Evolutionary conservation across 2,797 vertebrate species (phyloP).

Genomic region (Cossypha dichroa): DNA sequence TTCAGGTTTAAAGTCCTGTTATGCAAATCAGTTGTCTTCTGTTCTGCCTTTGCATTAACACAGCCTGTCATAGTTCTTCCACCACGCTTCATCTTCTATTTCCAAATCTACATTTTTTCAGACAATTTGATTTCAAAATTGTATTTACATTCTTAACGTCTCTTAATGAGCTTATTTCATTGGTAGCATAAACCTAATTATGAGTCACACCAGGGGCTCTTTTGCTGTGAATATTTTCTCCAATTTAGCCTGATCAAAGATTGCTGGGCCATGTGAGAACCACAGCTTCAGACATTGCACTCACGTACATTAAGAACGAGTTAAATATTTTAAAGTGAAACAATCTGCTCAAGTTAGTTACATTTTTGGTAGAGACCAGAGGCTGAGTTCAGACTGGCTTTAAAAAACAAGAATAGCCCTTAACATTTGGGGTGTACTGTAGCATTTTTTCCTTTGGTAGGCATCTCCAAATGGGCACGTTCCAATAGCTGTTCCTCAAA

Average conservation of each 20-base stretch:
- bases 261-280: background rate
- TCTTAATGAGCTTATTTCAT: constrained; percentile 66
- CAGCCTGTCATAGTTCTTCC: background rate
- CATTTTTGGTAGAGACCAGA: background rate
- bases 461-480: background rate
- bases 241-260: constrained; percentile 39
- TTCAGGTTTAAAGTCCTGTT: constrained; percentile 57
- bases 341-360: background rate
- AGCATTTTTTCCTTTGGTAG: background rate
- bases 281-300: background rate
- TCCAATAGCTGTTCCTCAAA: background rate
- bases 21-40: constrained; percentile 53
- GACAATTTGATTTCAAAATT: constrained; percentile 65
- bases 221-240: constrained; percentile 44
- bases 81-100: constrained; percentile 18
- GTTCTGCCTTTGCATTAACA: constrained; percentile 35
- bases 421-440: background rate
- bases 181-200: constrained; percentile 58
- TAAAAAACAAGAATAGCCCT: background rate
- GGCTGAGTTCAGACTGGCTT: background rate
- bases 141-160: constrained; percentile 59
- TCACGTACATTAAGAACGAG: background rate
- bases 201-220: constrained; percentile 54
- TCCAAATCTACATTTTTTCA: constrained; percentile 57
- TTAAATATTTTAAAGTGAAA: background rate